Conservation (phyloP, 64 coral and sea anemone genomes). For the Stylophora pistillata region DNA sequence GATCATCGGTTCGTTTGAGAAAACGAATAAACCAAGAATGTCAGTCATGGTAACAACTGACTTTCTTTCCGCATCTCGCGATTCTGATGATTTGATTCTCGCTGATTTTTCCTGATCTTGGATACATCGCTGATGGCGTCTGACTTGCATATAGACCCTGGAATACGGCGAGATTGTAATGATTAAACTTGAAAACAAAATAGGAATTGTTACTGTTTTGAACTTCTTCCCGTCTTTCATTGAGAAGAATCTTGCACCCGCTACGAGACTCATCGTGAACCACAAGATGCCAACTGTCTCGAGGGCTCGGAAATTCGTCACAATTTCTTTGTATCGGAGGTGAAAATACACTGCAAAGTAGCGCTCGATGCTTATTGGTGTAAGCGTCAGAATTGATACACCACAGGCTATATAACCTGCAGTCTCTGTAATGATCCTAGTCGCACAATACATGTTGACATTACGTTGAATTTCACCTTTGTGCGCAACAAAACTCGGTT, state of each 20-base stretch:
- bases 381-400: not conserved
- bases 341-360: constrained; percentile 3
- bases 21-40: constrained; percentile 57
- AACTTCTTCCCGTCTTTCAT: not conserved
- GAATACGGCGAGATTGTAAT: constrained; percentile 12
- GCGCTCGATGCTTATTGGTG: constrained; percentile 20
- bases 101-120: not conserved
- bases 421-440: constrained; percentile 5
- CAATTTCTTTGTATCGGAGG: constrained; percentile 25
- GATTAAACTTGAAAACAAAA: constrained; percentile 23
- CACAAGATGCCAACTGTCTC: not conserved
- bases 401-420: not conserved
- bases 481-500: constrained; percentile 18
- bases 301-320: not conserved
- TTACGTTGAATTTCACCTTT: constrained; percentile 8
- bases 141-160: constrained; percentile 17
- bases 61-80: constrained; percentile 48
- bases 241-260: not conserved
- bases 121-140: not conserved
- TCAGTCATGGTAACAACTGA: constrained; percentile 71
- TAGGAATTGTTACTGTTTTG: not conserved
- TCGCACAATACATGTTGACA: not conserved
- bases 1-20: constrained; percentile 62
- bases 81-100: constrained; percentile 21
- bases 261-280: not conserved